Evolutionary conservation across 2,888 invertebrate species (phyloP), one percentile per base, ranked within the genome.

Genomic region (Synanthedon myopaeformis): DNA sequence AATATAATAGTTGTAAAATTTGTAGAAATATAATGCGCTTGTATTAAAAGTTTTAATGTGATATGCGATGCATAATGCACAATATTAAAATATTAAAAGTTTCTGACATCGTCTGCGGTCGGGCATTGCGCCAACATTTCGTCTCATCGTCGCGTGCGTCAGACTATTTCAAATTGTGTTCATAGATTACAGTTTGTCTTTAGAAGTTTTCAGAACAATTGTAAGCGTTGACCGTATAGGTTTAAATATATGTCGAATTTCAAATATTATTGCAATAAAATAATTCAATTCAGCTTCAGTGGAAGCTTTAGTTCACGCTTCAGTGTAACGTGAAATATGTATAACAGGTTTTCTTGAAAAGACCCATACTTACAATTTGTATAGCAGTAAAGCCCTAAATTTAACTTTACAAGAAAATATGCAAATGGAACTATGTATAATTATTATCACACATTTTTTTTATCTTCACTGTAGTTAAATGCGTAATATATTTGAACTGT

Each of bases 81-180:
- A 66, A 72, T 75, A 78, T 80, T 79, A 79, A 79, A 77, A 76
- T 80, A 78, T 80, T 78, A 78, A 78, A 35, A 78, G 74, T 73
- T 76, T 74, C 64, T 67, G 67, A 70, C 71, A 72, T 72, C 71
- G 67, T 71, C 61, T 62, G 67, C 61, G 60, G 60, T 58, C 55
- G 75, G 77, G 76, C 74, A 66, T 59, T 51, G 54, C 62, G 78
- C 79, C 79, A 76, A 72, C 70, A 63, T 69, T 66, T 67, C 64
- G 60, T 67, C 69, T 45, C 28, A 13, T 52, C n/a, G 17, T 19
- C 45, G 45, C 45, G 14, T 13, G 14, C 45, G 14, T 45, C 45
- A 45, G 13, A 35, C 12, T 45, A 45, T 74, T 71, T 70, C 65
- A 72, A 70, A 63, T 63, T 56, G 56, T 61, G 56, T 58, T 58